Base-by-base conservation (phyloP, 2,888 invertebrate species). In the Pocota personata region DNA sequence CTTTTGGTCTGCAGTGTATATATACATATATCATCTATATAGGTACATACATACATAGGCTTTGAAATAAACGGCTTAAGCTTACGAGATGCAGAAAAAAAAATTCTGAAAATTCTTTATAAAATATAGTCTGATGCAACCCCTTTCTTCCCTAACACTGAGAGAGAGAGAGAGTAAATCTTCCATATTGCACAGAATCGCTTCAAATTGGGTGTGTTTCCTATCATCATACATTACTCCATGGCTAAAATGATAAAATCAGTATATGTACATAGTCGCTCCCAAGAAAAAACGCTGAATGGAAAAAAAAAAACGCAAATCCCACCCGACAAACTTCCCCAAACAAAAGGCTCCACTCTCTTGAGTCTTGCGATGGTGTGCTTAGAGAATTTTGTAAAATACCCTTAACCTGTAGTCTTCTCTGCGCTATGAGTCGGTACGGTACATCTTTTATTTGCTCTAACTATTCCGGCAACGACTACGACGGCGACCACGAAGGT, bases 351-450 rank as follows among this genome's bases (percentile, higher is more conserved):
- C 50, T 62, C 40, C 7, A 37, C 37, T 50, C 72, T 32, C 55
- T n/a, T 32, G 40, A 46, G 62, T 62, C 43, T 37, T 46, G 48
- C 52, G 35, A 84, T 66, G 73, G 43, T 79, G 43, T 71, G 71
- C 64, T 55, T 71, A 66, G 48, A 37, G 66, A 57, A 57, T 48
- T 52, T 79, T 71, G n/a, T n/a, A 32, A 46, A 69, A 64, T 57
- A 69, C 50, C 57, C 50, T 66, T 3, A 71, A 43, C 69, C 32
- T 40, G 50, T 84, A 84, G 79, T 84, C 69, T 79, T 79, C 79
- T 84, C 75, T 75, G 71, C 84, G 84, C 84, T 79, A 84, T 84
- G 84, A 84, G 79, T 75, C 84, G 79, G 84, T 84, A 84, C 84
- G 79, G 84, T 84, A 84, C 75, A 79, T 79, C 84, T 64, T 69